phyloP scores from a whole-genome alignment of 2,797 vertebrate genomes.

The Megalops cyprinoides region DNA sequence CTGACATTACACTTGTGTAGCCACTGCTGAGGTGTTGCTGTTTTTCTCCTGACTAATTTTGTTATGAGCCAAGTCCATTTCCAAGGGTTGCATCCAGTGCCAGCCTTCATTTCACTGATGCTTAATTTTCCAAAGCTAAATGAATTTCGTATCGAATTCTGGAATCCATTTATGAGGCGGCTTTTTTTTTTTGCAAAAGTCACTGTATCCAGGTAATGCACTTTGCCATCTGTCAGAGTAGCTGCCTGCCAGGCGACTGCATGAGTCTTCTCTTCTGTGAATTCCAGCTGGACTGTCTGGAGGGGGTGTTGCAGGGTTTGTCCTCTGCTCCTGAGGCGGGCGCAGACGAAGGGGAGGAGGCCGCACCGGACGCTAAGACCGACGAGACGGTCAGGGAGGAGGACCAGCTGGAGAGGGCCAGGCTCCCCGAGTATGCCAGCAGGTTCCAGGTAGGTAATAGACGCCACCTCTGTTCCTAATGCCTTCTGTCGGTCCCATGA shows the following conservation, averaged over 20 bases:
- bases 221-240: not conserved
- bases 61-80: not conserved
- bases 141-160: not conserved
- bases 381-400: not conserved
- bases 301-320: not conserved
- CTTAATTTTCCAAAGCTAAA: not conserved
- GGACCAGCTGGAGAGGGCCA: constrained; percentile 11
- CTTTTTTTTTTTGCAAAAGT: not conserved
- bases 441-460: not conserved
- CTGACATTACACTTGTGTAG: not conserved
- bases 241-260: not conserved
- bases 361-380: not conserved
- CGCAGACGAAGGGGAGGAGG: not conserved
- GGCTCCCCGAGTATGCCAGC: not conserved
- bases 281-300: constrained; percentile 22
- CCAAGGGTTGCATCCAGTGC: not conserved
- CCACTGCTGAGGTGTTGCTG: not conserved
- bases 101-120: not conserved
- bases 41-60: no score
- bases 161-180: not conserved
- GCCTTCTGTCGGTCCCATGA: not conserved
- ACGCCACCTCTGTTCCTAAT: not conserved
- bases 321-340: not conserved
- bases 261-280: not conserved
- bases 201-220: not conserved